phyloP scores from a whole-genome alignment of 1,140 invertebrate genomes.

The Orussus abietinus region DNA sequence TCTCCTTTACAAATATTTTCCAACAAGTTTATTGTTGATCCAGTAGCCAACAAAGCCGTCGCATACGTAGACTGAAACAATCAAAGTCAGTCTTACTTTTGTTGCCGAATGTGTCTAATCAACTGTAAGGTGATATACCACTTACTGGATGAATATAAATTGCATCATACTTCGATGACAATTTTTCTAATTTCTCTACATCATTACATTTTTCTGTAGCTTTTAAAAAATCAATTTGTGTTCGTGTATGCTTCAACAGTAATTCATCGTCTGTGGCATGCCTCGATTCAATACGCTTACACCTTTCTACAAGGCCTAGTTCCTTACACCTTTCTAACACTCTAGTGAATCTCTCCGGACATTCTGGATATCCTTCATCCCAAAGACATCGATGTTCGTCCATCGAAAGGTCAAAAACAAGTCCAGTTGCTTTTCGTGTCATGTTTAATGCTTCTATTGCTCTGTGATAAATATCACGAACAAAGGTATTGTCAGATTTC shows the following conservation, averaged over 20 bases:
- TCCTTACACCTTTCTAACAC: slow-evolving; percentile 73
- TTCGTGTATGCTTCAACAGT: slow-evolving; percentile 60
- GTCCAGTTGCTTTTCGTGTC: slow-evolving; percentile 63
- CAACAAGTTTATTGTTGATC: slow-evolving; percentile 77
- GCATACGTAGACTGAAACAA: slow-evolving; percentile 78
- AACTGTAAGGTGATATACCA: slow-evolving; percentile 16
- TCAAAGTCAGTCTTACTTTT: slow-evolving; percentile 21
- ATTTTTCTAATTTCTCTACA: slow-evolving; percentile 61
- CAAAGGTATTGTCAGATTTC: slow-evolving; percentile 25
- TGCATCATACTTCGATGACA: slow-evolving; percentile 78
- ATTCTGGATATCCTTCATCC: slow-evolving; percentile 80
- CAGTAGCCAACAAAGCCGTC: slow-evolving; percentile 70
- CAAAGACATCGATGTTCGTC: slow-evolving; percentile 74
- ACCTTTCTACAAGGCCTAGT: slow-evolving; percentile 68
- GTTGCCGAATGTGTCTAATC: slow-evolving; percentile 3
- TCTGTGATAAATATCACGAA: slow-evolving; percentile 51
- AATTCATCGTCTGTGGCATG: slow-evolving; percentile 71
- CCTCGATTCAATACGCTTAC: slow-evolving; percentile 58
- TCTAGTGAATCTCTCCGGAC: slow-evolving; percentile 68
- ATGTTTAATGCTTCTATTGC: slow-evolving; percentile 62
- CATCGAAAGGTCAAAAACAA: slow-evolving; percentile 78
- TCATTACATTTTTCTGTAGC: slow-evolving; percentile 59
- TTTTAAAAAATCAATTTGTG: slow-evolving; percentile 64
- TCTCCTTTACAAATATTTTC: slow-evolving; percentile 65
- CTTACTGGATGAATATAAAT: slow-evolving; percentile 83